phyloP scores from a whole-genome alignment of 2,888 invertebrate species.

The Hoplodrina ambigua region DNA sequence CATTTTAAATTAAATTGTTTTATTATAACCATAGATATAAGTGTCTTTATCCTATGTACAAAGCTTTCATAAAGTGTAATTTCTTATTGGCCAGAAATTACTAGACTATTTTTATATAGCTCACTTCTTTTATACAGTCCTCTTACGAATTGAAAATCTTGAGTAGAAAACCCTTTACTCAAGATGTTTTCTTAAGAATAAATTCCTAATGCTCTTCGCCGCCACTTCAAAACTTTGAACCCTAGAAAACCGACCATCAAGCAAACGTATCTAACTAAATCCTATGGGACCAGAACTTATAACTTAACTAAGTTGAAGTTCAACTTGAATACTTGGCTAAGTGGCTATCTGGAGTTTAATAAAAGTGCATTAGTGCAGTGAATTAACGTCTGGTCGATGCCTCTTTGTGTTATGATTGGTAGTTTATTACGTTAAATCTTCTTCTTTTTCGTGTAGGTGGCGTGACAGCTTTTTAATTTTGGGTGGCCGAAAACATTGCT shows the following conservation, averaged over 20 bases:
- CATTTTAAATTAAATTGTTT: too few relatives aligned
- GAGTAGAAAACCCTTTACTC: neutral
- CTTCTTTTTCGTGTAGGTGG: too few relatives aligned
- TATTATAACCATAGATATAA: too few relatives aligned
- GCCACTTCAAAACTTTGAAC: constrained; percentile 32
- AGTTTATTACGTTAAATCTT: constrained; percentile 46
- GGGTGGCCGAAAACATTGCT: too few relatives aligned
- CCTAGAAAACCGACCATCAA: constrained; percentile 8
- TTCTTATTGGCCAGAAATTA: too few relatives aligned
- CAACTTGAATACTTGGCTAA: constrained; percentile 35
- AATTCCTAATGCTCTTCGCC: constrained; percentile 13
- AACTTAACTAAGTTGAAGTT: constrained; percentile 35
- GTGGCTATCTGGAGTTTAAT: constrained; percentile 53
- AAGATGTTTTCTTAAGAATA: neutral
- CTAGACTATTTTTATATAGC: too few relatives aligned
- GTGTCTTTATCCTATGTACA: too few relatives aligned
- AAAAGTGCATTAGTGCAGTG: constrained; percentile 52
- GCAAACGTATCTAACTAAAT: constrained; percentile 22
- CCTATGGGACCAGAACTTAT: constrained; percentile 36
- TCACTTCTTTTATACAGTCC: too few relatives aligned
- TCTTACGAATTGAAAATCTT: neutral
- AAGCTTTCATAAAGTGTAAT: too few relatives aligned
- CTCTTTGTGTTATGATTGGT: constrained; percentile 31
- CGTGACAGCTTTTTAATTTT: too few relatives aligned
- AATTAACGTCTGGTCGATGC: constrained; percentile 34